Base-by-base conservation (phyloP, 2,888 invertebrate species). In the Scaptomyza parva region DNA sequence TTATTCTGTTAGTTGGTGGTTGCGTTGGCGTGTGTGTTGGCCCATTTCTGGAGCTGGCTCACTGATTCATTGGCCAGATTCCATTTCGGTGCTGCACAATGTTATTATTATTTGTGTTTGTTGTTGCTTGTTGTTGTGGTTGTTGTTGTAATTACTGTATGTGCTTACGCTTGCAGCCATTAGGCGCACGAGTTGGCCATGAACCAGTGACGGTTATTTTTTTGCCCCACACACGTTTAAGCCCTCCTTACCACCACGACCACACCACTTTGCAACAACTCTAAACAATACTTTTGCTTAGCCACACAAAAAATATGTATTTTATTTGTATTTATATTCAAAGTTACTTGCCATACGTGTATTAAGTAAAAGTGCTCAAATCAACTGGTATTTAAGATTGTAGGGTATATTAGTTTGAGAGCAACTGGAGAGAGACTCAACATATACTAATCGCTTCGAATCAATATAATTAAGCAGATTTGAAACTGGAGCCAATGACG, bases 1-100 rank as follows among this genome's bases (percentile, higher is more conserved):
- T 30, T 11, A 3, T 35, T 35, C 7, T 35, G 14, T 22, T 7
- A 11, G 4, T 18, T 45, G 8, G 18, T 45, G 50, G 45, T 50
- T 63, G 84, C 65, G 80, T 81, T 81, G 80, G 87, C 84, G 80
- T 81, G 87, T 81, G 87, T 70, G 66, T 55, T 68, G 62, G 50
- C 67, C 73, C 67, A 81, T 83, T 83, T 84, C 35, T 59, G 63
- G 51, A 70, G 45, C 57, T 44, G 24, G 33, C 47, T 68, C 45
- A 65, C 77, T 62, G 74, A 84, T 86, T 84, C 87, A 87, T 81
- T 85, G 76, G 82, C 82, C 82, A 85, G 88, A 85, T 82, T 78
- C 72, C 78, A 66, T 84, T 47, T 47, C 30, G 78, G 67, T 74
- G 65, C 69, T 70, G 74, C 84, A 65, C 79, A 81, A 67, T 75